Conservation (phyloP, 2,797 vertebrate species). For the Tokudaia muenninki region DNA sequence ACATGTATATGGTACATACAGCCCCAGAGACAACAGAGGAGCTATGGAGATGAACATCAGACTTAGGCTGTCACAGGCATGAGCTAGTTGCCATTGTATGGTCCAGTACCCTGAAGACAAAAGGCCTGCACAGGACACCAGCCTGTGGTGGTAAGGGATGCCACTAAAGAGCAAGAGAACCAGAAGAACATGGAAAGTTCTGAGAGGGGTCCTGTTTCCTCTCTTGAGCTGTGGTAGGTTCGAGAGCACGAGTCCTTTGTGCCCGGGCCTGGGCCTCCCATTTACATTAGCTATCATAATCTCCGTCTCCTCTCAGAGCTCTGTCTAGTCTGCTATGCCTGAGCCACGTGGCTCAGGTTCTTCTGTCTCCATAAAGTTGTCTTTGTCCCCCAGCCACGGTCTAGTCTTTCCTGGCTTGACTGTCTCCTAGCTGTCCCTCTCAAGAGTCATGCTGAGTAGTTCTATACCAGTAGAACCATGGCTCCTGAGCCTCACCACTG, state of each 20-base stretch:
- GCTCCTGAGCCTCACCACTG: not conserved
- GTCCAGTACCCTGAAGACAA: not conserved
- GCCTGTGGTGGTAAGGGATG: rapidly evolving
- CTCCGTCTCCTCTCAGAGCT: not conserved
- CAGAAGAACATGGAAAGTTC: no score
- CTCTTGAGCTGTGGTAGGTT: not conserved
- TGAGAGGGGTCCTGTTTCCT: not conserved
- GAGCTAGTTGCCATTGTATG: rapidly evolving
- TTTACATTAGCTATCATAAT: rapidly evolving
- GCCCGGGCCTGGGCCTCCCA: not conserved
- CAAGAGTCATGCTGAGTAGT: no score
- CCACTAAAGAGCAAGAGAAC: not conserved
- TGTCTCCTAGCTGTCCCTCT: not conserved
- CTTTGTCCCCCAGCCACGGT: not conserved
- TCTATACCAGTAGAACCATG: no score
- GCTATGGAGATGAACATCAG: not conserved
- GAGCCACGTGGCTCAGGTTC: not conserved
- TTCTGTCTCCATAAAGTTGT: not conserved
- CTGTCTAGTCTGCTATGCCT: not conserved
- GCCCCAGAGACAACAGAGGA: not conserved
- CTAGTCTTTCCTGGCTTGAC: not conserved
- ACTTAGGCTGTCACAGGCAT: not conserved
- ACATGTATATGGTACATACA: not conserved
- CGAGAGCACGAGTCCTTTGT: rapidly evolving
- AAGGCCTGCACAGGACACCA: not conserved